Conservation (phyloP, 1,140 invertebrate genomes). For the Brachionus rubens region DNA sequence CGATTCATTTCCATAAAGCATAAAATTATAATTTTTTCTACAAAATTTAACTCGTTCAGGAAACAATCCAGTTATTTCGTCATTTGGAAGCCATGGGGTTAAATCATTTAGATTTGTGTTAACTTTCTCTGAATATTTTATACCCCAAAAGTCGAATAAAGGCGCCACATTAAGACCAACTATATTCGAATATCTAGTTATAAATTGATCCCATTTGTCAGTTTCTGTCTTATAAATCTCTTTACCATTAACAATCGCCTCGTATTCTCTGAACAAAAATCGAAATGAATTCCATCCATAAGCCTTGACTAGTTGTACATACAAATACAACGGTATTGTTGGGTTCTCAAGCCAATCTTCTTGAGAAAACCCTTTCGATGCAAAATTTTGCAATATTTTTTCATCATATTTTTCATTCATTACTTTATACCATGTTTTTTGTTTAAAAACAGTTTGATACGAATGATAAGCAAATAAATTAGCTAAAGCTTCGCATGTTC, state of each 20-base stretch:
- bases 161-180: constrained; percentile 29
- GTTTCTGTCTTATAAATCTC: not conserved
- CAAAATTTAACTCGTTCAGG: constrained; percentile 30
- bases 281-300: constrained; percentile 33
- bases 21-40: constrained; percentile 17
- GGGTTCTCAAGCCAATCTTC: constrained; percentile 11
- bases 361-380: not conserved
- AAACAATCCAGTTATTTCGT: not conserved
- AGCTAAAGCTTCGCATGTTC: constrained; percentile 49
- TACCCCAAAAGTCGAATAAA: constrained; percentile 29
- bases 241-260: not conserved
- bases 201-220: constrained; percentile 44
- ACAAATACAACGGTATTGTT: constrained; percentile 1
- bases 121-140: not conserved
- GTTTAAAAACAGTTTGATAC: constrained; percentile 47
- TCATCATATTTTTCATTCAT: constrained; percentile 42
- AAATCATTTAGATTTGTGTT: not conserved
- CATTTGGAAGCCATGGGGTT: constrained; percentile 18
- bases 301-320: constrained; percentile 4
- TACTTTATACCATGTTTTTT: constrained; percentile 48
- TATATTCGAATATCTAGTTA: constrained; percentile 25
- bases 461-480: constrained; percentile 51
- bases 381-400: not conserved
- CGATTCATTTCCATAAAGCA: constrained; percentile 12
- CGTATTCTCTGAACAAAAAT: constrained; percentile 26